Evolutionary conservation across 2,888 invertebrate genomes (phyloP), one percentile per base, ranked within the genome.

Genomic region (Cybosia mesomella): DNA sequence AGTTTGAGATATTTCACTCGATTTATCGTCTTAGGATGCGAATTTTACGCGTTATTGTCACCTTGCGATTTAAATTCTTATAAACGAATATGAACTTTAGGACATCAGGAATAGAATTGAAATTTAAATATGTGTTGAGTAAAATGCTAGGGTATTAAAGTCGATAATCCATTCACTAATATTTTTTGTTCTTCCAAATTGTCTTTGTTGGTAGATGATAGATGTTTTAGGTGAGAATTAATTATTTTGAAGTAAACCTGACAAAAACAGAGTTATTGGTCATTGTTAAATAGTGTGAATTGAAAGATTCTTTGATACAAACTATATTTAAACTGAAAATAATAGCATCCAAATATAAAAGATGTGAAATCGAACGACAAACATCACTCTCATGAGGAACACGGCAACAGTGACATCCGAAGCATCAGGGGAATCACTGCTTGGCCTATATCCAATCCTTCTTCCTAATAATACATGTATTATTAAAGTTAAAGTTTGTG

Each of bases 1-100:
- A 88, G 89, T 89, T 87, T 84, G 87, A 88, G 86, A 89, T 89
- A 89, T 89, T 83, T 74, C 80, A 72, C 67, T 66, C 84, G 80
- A 89, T 89, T 89, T 89, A 89, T 87, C 86, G 83, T 83, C 83
- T 82, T 72, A 79, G 74, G 80, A 84, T 80, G 79, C 73, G 80
- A 82, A 80, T 85, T 83, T 85, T 79, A 81, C 79, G 76, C 71
- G 66, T 77, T 74, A 80, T 80, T 74, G 70, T 79, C 74, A 72
- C 72, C 66, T 72, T 70, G 67, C 39, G n/a, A 69, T 71, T 49
- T 60, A 15, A 57, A 55, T 28, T 24, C 43, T 32, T 36, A 13
- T 8, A 32, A 64, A 39, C 59, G 58, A 74, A 65, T 68, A 67
- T 70, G n/a, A 24, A 60, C 73, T 70, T 67, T 81, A 67, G 34